Percentiles rank a stretch among this genome's conserved stretches.
These are phyloP conservation scores for Tiphia femorata DNA, from an alignment of 2,888 invertebrate genomes.

Conservation along the genomic window DNA sequence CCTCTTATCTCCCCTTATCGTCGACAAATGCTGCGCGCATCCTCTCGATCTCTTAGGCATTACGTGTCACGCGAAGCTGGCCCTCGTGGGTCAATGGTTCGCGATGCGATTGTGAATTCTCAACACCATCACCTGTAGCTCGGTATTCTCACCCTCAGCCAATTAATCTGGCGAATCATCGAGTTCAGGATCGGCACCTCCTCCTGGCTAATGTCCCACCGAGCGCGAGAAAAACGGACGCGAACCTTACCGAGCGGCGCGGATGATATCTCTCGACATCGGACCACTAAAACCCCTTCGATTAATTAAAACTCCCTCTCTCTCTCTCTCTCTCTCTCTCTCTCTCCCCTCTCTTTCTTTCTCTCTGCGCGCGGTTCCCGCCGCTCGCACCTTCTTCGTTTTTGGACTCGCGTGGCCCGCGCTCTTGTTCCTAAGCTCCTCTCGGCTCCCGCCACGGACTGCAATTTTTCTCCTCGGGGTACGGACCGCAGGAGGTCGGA, in stretches of 20 bases:
- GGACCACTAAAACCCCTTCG: neutral
- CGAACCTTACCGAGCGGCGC: neutral
- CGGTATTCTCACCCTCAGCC: neutral
- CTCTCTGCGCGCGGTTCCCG: neutral
- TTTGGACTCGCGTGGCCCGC: too few relatives aligned
- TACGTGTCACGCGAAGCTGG: too few relatives aligned
- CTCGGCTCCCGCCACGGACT: neutral
- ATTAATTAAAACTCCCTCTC: too few relatives aligned
- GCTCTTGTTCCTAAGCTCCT: too few relatives aligned
- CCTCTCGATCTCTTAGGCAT: too few relatives aligned
- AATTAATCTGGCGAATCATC: too few relatives aligned
- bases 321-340: neutral
- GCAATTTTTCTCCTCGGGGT: neutral
- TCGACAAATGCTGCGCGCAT: too few relatives aligned
- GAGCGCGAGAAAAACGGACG: neutral
- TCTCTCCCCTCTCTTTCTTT: neutral
- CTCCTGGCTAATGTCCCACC: neutral
- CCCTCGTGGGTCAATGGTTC: too few relatives aligned
- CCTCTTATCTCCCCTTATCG: too few relatives aligned
- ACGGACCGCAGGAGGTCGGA: neutral
- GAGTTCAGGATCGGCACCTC: too few relatives aligned
- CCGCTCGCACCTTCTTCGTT: neutral
- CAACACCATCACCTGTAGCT: constrained; percentile 1
- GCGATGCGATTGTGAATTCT: neutral
- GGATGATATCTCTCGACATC: neutral